These are phyloP conservation scores for Anguilla japonica DNA, from an alignment of 2,113 vertebrate genomes.

Conservation along the genomic window DNA sequence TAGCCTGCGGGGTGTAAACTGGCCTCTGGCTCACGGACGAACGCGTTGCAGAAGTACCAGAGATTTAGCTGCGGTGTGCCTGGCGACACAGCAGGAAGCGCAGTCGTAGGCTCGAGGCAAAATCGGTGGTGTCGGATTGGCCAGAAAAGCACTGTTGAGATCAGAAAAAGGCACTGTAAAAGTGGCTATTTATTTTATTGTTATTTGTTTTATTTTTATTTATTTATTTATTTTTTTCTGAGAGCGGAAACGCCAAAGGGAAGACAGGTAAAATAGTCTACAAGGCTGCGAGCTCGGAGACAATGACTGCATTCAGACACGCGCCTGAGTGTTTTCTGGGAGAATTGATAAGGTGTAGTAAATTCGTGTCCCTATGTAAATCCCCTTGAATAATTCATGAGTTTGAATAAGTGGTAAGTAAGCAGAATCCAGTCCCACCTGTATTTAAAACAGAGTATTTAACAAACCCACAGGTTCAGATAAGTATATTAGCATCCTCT, in stretches of 20 bases:
- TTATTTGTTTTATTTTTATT: too few species aligned
- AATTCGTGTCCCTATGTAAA: neutral
- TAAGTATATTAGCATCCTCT: conserved; percentile 2
- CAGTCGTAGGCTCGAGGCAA: too few species aligned
- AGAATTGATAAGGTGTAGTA: neutral
- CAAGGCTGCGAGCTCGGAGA: neutral
- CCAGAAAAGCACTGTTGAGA: too few species aligned
- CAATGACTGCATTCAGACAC: neutral
- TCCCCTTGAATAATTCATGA: conserved; percentile 1
- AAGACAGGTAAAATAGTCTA: neutral
- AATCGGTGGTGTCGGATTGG: neutral
- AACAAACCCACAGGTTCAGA: neutral
- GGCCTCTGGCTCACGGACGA: too few species aligned
- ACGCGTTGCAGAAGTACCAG: too few species aligned
- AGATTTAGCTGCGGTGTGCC: too few species aligned
- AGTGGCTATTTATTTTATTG: too few species aligned
- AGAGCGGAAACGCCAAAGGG: neutral
- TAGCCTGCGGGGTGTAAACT: too few species aligned
- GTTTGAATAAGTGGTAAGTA: neutral
- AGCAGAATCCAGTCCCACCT: neutral
- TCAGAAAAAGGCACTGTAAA: too few species aligned
- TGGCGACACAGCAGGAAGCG: too few species aligned
- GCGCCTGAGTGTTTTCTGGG: neutral
- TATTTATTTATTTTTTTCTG: neutral
- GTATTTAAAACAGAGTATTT: neutral